Conservation (phyloP, 1,140 invertebrate genomes). For the Camponotus vicinus region DNA sequence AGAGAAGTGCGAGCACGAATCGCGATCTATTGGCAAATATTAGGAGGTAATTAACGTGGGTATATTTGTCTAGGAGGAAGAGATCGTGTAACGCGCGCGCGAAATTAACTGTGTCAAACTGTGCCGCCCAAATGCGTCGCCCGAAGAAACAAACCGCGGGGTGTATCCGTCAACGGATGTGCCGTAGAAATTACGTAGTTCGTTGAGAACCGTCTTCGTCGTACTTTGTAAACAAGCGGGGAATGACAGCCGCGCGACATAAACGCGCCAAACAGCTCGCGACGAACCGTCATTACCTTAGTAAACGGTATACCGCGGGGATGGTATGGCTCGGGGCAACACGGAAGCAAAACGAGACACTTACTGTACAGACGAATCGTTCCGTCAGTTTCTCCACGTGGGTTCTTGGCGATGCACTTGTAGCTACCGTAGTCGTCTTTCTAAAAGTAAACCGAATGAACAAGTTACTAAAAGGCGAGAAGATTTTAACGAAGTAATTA, state of each 20-base stretch:
- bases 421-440: constrained; percentile 93
- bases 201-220: constrained; percentile 52
- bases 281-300: constrained; percentile 72
- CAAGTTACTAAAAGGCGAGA: constrained; percentile 25
- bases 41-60: constrained; percentile 61
- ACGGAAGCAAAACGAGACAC: constrained; percentile 83
- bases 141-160: constrained; percentile 55
- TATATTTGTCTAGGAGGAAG: constrained; percentile 61
- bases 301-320: constrained; percentile 64
- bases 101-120: constrained; percentile 53
- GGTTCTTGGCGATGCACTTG: constrained; percentile 97
- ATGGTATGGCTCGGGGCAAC: constrained; percentile 64
- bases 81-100: constrained; percentile 29
- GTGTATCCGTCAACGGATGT: constrained; percentile 38
- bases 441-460: constrained; percentile 77
- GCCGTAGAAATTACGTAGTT: constrained; percentile 60
- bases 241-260: constrained; percentile 40
- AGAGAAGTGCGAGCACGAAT: constrained; percentile 42
- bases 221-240: constrained; percentile 63
- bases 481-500: constrained; percentile 17
- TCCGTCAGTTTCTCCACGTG: constrained; percentile 96
- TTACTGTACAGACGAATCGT: constrained; percentile 96
- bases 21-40: constrained; percentile 59
- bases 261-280: constrained; percentile 57
- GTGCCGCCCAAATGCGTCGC: constrained; percentile 24